Evolutionary conservation across 2,113 vertebrate genomes (phyloP), one percentile per base, ranked within the genome.

Genomic region (Morone chrysops): DNA sequence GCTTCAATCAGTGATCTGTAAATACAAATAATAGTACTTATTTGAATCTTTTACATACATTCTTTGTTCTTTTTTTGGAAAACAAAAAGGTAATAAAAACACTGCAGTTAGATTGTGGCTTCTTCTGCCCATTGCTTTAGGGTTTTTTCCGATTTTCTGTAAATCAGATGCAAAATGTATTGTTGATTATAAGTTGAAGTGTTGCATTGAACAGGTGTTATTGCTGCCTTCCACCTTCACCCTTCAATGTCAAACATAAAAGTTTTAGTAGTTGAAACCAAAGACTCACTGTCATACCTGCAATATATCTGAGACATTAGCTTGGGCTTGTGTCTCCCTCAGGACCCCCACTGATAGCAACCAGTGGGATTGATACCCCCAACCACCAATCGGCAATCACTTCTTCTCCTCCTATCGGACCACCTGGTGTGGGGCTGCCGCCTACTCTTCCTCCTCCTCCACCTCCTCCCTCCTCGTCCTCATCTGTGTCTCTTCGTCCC

Each of bases 271-370:
- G 17, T 43, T 53, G 25, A 40, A 31, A 70, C 25, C 12, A 20
- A 45, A 57, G 63, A 18, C 38, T 78, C 38, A 36, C 41, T 79
- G 61, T 76, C n/a, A 69, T 72, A 50, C 36, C 41, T 84, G 48
- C 2, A 0, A 59, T 85, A 11, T 45, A 76, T 62, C 72, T 85
- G 86, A 90, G 88, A 75, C 85, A 87, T 92, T 50, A 92, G 86
- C 85, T 86, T 76, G 74, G 79, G 84, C 72, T 94, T 95, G 5
- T 95, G 85, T 90, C 95, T 94, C 93, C 85, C 94, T 59, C 83
- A 99, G 98, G 98, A 87, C 97, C 97, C 85, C 96, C 96, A 84
- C 88, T 97, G 84, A 97, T 97, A 22, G 96, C 96, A 90, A 95
- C 96, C 82, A 96, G 95, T 94, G 84, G 97, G 90, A 96, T 98